These are phyloP conservation scores for Amazona vittata DNA, from an alignment of 2,113 vertebrate species.

Conservation along the genomic window DNA sequence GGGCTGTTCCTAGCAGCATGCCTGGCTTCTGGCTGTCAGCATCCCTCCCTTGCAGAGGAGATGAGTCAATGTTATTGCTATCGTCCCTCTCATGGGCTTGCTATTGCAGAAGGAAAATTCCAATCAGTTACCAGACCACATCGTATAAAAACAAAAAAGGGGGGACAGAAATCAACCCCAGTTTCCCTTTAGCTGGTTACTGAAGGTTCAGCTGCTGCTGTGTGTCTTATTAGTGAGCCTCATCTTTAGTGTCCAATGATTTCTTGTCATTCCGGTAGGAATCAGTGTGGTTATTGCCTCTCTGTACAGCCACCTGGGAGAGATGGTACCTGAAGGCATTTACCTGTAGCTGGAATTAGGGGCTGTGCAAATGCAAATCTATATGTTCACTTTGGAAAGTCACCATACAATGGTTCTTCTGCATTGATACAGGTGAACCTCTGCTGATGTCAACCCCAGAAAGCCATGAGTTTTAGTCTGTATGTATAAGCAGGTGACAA, in stretches of 20 bases:
- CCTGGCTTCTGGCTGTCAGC: neutral
- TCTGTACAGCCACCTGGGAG: neutral
- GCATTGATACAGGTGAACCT: neutral
- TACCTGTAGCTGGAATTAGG: neutral
- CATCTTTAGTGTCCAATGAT: neutral
- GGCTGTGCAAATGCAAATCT: neutral
- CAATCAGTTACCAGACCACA: constrained; percentile 38
- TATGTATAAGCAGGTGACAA: neutral
- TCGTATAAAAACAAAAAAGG: neutral
- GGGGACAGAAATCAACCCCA: neutral
- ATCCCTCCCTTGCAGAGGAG: neutral
- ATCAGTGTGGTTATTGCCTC: neutral
- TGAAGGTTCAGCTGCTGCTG: neutral
- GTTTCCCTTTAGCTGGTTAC: neutral
- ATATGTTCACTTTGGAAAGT: fast-evolving
- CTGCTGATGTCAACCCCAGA: neutral
- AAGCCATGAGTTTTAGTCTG: neutral
- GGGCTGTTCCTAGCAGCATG: neutral
- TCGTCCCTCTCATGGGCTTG: neutral
- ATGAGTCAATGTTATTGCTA: neutral
- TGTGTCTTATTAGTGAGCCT: neutral
- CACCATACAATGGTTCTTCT: neutral
- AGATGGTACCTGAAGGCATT: neutral
- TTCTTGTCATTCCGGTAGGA: neutral
- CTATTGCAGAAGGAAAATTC: constrained; percentile 14